Evolutionary conservation across 2,888 invertebrate species (phyloP).

Genomic region (Flabesymbios commensalis): DNA sequence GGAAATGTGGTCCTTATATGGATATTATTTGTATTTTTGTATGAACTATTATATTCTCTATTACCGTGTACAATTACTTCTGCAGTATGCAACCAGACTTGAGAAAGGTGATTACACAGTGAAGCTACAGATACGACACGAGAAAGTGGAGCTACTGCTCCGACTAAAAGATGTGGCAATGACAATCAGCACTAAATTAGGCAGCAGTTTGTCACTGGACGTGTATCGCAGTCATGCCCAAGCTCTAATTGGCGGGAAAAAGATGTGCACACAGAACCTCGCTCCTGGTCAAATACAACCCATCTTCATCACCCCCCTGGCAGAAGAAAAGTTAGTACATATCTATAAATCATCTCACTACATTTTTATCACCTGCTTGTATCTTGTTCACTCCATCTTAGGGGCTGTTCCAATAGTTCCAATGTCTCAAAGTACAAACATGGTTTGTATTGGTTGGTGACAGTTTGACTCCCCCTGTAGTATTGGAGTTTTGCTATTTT

Average conservation of each 20-base stretch:
- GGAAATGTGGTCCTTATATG: too few relatives aligned
- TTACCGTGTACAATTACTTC: conserved; percentile 40
- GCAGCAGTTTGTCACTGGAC: conserved; percentile 74
- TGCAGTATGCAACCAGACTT: conserved; percentile 80
- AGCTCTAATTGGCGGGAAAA: conserved; percentile 77
- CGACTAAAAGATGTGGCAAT: conserved; percentile 77
- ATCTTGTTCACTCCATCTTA: neutral
- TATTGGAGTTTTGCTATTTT: too few relatives aligned
- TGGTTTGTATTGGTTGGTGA: too few relatives aligned
- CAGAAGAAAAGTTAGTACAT: conserved; percentile 79
- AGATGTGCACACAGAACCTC: conserved; percentile 69
- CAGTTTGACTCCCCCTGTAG: too few relatives aligned
- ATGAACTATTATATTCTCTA: too few relatives aligned
- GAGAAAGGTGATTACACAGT: conserved; percentile 95
- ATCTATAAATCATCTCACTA: neutral
- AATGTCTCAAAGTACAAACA: neutral
- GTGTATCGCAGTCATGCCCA: conserved; percentile 73
- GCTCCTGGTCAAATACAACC: conserved; percentile 71
- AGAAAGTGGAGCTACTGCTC: conserved; percentile 82
- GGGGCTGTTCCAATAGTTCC: too few relatives aligned
- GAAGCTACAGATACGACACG: conserved; percentile 86
- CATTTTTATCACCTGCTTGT: neutral
- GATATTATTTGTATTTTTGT: too few relatives aligned
- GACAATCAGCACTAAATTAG: conserved; percentile 76
- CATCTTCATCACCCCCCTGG: conserved; percentile 77